A percentile compares a stretch with the other conserved stretches of the same genome.
phyloP scores from a whole-genome alignment of 2,888 invertebrate genomes.

The Norana najaformis region DNA sequence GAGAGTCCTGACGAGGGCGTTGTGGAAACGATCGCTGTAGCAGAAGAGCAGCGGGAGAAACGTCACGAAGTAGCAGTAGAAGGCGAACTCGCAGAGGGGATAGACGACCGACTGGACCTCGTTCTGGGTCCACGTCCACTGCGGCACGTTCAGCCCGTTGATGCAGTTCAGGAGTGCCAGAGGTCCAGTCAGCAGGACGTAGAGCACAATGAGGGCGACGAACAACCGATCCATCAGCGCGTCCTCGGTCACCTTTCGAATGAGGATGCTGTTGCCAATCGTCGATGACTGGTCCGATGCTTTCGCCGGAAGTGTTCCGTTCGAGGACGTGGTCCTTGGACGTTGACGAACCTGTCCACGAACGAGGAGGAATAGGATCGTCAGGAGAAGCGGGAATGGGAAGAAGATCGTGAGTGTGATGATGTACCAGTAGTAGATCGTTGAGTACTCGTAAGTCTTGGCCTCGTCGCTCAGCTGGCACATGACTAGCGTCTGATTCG shows the following conservation, averaged over 20 bases:
- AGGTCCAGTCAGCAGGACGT: constrained; percentile 54
- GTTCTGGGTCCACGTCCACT: constrained; percentile 35
- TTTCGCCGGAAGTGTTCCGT: background rate
- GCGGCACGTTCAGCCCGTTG: constrained; percentile 35
- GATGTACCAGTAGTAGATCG: constrained; percentile 59
- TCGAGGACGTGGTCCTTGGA: background rate
- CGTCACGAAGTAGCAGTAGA: constrained; percentile 55
- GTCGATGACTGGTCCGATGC: background rate
- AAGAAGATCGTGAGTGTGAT: constrained; percentile 55
- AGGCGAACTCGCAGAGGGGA: constrained; percentile 54
- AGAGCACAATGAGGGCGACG: constrained; percentile 51
- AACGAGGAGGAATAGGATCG: constrained; percentile 50
- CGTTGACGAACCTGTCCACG: constrained; percentile 39
- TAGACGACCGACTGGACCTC: constrained; percentile 44
- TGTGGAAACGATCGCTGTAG: constrained; percentile 55
- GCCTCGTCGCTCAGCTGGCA: constrained; percentile 49
- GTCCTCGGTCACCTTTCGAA: constrained; percentile 53
- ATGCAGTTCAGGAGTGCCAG: constrained; percentile 46
- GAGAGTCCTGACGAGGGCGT: constrained; percentile 50
- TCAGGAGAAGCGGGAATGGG: constrained; percentile 52
- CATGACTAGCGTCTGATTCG: constrained; percentile 47
- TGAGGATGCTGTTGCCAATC: constrained; percentile 45
- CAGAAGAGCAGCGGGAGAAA: constrained; percentile 54
- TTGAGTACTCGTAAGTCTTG: constrained; percentile 53
- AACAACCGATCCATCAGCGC: constrained; percentile 52